Percentiles rank a stretch among this genome's conserved stretches.
These are phyloP conservation scores for Malachius bipustulatus DNA, from an alignment of 2,888 invertebrate species.

Conservation along the genomic window DNA sequence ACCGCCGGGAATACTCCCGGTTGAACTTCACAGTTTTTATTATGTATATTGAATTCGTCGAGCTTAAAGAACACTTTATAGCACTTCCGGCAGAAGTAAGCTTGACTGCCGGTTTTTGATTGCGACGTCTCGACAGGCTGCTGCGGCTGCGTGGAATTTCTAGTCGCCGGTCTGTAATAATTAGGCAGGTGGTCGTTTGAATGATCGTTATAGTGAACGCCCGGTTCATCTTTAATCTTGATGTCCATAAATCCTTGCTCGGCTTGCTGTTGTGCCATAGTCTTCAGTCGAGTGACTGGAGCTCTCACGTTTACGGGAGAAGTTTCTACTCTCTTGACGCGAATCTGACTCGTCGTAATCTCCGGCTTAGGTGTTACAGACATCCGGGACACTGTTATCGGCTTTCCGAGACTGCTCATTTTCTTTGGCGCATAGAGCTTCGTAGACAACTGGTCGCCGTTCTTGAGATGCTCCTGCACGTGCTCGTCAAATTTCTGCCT, in stretches of 20 bases:
- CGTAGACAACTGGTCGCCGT: slow-evolving; percentile 27
- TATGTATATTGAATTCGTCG: slow-evolving; percentile 35
- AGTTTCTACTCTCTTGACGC: slow-evolving; percentile 19
- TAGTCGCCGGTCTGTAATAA: too few relatives aligned
- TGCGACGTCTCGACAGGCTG: slow-evolving; percentile 18
- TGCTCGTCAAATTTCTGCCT: slow-evolving; percentile 30
- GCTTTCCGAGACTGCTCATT: slow-evolving; percentile 25
- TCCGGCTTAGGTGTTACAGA: too few relatives aligned
- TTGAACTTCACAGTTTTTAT: slow-evolving; percentile 28
- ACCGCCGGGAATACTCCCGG: slow-evolving; percentile 21
- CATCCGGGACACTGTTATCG: too few relatives aligned
- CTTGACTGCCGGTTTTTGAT: slow-evolving; percentile 29
- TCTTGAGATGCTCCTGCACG: slow-evolving; percentile 26
- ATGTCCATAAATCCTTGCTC: slow-evolving; percentile 10
- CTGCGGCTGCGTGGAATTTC: slow-evolving; percentile 17
- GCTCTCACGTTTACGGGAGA: slow-evolving; percentile 15
- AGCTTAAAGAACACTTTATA: slow-evolving; percentile 36
- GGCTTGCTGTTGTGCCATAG: slow-evolving; percentile 14
- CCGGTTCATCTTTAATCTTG: slow-evolving; percentile 14
- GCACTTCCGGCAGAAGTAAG: slow-evolving; percentile 36
- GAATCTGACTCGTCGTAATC: slow-evolving; percentile 24
- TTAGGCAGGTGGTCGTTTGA: too few relatives aligned
- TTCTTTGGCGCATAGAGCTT: slow-evolving; percentile 31
- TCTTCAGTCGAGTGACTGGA: slow-evolving; percentile 25
- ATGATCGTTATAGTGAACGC: too few relatives aligned